Base-by-base conservation (phyloP, 2,797 vertebrate genomes). In the Lutjanus campechanus region DNA sequence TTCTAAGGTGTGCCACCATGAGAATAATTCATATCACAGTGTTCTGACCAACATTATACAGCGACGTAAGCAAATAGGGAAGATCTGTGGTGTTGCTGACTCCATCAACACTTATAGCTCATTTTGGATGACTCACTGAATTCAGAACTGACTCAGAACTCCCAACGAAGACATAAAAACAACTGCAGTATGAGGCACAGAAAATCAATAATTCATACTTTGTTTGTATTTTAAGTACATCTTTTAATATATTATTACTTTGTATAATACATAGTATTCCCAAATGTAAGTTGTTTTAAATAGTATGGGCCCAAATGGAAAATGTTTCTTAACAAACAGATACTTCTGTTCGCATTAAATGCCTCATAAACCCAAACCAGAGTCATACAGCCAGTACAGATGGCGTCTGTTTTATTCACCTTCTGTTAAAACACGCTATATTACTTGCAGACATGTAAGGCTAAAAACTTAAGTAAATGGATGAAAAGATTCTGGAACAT, bases 341-440 rank as follows among this genome's bases (percentile, higher is more conserved):
- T 16, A 1, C n/a, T 58, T 29, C 3, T 41, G 40, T 16, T 29
- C 15, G 19, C 15, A 20, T 16, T 22, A 19, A 19, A 73, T 40
- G n/a, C 63, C 22, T 47, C 41, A 49, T 54, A 12, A 41, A 61
- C 41, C 46, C 47, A 73, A 58, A 77, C 15, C 51, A 62, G n/a
- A 65, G 25, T 67, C 25, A 17, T 6, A 15, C 16, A 17, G 13
- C 8, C 4, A 36, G 29, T 6, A 22, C 46, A 60, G 15, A 41
- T 54, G 11, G 12, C 11, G 10, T 2, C 6, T 44, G 13, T 58
- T 46, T 58, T 25, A 69, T 46, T 25, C 15, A n/a, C 47, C 56
- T 47, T 50, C 47, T 13, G 56, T 51, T 43, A 0, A 40, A 22
- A 58, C 7, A 40, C 22, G 47, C 1, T 50, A 17, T 49, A 56